Percentiles rank a stretch among this genome's conserved stretches.
These are phyloP conservation scores for Leptothorax acervorum DNA, from an alignment of 2,888 invertebrate genomes.

Conservation along the genomic window DNA sequence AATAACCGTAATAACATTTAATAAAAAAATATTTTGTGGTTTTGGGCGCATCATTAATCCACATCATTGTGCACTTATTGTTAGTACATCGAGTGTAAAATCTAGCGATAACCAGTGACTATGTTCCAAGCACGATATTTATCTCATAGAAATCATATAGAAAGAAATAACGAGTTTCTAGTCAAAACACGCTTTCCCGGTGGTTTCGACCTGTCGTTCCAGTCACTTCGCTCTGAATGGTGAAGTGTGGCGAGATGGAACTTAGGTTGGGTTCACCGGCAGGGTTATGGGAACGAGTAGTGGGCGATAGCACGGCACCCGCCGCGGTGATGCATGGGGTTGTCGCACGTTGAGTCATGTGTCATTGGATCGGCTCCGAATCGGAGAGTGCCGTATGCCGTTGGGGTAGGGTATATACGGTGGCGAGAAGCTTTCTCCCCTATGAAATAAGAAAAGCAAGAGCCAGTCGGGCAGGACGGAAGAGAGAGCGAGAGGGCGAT, in stretches of 20 bases:
- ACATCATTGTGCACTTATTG: not conserved
- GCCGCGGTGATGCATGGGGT: conserved; percentile 78
- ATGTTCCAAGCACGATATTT: not conserved
- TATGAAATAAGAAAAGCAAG: conserved; percentile 67
- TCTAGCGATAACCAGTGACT: not conserved
- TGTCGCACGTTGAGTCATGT: conserved; percentile 83
- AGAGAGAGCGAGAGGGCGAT: conserved; percentile 69
- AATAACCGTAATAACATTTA: not conserved
- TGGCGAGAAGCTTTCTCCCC: conserved; percentile 57
- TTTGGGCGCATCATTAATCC: not conserved
- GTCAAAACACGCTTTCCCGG: not conserved
- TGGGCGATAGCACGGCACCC: conserved; percentile 55
- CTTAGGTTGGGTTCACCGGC: conserved; percentile 47
- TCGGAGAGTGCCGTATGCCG: conserved; percentile 78
- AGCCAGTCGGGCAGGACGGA: conserved; percentile 70
- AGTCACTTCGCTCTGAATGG: conserved; percentile 33
- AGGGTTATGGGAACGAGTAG: conserved; percentile 49
- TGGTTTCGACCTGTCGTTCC: conserved; percentile 3
- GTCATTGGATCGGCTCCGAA: conserved; percentile 82
- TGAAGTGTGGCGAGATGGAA: conserved; percentile 35
- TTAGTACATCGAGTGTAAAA: not conserved
- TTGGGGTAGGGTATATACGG: conserved; percentile 64
- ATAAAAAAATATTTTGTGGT: not conserved
- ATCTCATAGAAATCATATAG: not conserved
- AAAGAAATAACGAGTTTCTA: not conserved